These are phyloP conservation scores for Eupelmus urozonus DNA, from an alignment of 2,888 invertebrate genomes.

Conservation along the genomic window DNA sequence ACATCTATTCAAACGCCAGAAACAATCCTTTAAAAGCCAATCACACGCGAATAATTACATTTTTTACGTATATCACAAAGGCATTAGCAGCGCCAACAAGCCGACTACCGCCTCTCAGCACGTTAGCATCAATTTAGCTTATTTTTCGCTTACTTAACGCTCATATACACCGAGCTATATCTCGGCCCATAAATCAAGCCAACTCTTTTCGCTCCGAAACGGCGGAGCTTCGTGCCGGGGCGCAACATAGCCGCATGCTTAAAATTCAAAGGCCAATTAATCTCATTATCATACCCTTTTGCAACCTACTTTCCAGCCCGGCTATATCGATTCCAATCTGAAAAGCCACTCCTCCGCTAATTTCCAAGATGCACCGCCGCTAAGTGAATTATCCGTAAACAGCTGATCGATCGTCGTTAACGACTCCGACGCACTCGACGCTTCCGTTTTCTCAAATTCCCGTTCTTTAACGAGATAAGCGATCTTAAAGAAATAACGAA, in stretches of 20 bases:
- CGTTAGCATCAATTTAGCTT: conserved; percentile 30
- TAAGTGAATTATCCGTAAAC: no score
- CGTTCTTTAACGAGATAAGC: no score
- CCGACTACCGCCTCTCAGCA: background rate
- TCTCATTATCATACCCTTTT: conserved; percentile 3
- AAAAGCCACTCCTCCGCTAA: background rate
- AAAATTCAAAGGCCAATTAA: conserved; percentile 31
- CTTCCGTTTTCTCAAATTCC: no score
- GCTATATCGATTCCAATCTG: background rate
- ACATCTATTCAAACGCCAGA: no score
- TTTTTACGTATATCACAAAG: no score
- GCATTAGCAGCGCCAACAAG: background rate
- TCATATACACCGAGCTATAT: background rate
- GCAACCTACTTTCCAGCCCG: conserved; percentile 10
- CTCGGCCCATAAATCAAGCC: conserved; percentile 27
- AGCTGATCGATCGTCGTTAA: no score
- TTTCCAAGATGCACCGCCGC: background rate
- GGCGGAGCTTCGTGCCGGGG: background rate
- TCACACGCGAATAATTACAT: no score
- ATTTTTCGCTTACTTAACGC: conserved; percentile 6
- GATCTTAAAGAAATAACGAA: no score
- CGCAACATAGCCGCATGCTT: background rate
- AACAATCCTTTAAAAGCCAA: no score
- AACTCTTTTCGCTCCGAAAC: conserved; percentile 4
- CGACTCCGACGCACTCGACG: no score